A percentile compares a stretch with the other conserved stretches of the same genome.
Conservation (phyloP, 92 coral and sea anemone genomes). For the Meandrina meandrites region DNA sequence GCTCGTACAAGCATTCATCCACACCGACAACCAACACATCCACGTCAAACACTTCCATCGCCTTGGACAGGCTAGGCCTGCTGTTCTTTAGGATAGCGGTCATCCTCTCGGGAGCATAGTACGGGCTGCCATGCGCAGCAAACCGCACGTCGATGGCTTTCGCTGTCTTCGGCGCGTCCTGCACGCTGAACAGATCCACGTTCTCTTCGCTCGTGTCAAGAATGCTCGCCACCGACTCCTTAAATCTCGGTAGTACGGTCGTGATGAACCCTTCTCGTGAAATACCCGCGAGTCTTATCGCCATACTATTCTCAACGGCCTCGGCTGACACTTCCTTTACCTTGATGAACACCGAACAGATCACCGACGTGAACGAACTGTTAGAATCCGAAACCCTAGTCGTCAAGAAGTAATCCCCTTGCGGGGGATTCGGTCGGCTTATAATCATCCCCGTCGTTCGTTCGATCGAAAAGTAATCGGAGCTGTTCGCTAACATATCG, state of each 20-base stretch:
- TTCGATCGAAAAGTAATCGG: constrained; percentile 68
- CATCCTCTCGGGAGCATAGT: constrained; percentile 86
- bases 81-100: constrained; percentile 70
- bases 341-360: constrained; percentile 69
- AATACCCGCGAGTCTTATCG: constrained; percentile 65
- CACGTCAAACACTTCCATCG: constrained; percentile 5
- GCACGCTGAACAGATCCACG: constrained; percentile 90
- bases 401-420: constrained; percentile 59
- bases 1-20: constrained; percentile 85
- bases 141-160: constrained; percentile 81
- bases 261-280: constrained; percentile 59
- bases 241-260: constrained; percentile 61
- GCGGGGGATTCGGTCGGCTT: constrained; percentile 71
- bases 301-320: constrained; percentile 82
- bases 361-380: constrained; percentile 66
- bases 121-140: constrained; percentile 98
- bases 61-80: constrained; percentile 40
- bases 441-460: constrained; percentile 72
- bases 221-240: constrained; percentile 69
- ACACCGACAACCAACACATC: constrained; percentile 69
- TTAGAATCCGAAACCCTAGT: constrained; percentile 78
- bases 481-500: constrained; percentile 50
- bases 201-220: constrained; percentile 63
- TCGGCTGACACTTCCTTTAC: constrained; percentile 73
- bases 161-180: constrained; percentile 51